Percentiles rank a stretch among this genome's conserved stretches.
phyloP scores from a whole-genome alignment of 2,888 invertebrate genomes.

The Drosophila crucigera region DNA sequence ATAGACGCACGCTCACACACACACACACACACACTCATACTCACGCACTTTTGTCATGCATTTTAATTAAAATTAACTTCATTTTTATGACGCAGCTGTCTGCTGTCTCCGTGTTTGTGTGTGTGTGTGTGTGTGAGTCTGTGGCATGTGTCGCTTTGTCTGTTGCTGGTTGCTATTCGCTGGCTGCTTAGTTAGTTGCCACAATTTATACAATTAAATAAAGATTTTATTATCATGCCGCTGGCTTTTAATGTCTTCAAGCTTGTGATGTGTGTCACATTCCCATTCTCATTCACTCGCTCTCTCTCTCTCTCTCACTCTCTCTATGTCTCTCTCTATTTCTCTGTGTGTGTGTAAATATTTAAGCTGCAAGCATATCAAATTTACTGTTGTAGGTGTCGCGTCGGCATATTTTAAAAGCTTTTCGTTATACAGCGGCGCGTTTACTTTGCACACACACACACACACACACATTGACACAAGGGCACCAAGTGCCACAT shows the following conservation, averaged over 20 bases:
- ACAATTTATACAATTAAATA: slow-evolving; percentile 81
- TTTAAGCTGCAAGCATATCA: slow-evolving; percentile 79
- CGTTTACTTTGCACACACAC: slow-evolving; percentile 71
- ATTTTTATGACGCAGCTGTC: slow-evolving; percentile 71
- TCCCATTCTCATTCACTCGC: slow-evolving; percentile 9
- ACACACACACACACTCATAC: slow-evolving; percentile 10
- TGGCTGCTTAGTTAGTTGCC: slow-evolving; percentile 61
- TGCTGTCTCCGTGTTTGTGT: slow-evolving; percentile 13
- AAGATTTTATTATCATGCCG: slow-evolving; percentile 78
- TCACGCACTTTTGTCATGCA: slow-evolving; percentile 73
- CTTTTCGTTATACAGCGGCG: slow-evolving; percentile 73
- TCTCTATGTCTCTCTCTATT: slow-evolving; percentile 3
- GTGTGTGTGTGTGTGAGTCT: slow-evolving; percentile 10
- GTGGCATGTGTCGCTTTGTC: slow-evolving; percentile 56
- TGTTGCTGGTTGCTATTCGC: slow-evolving; percentile 31
- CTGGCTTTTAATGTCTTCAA: slow-evolving; percentile 62
- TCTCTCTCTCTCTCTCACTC: slow-evolving; percentile 7
- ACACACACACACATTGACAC: slow-evolving; percentile 12
- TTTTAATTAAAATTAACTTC: slow-evolving; percentile 81
- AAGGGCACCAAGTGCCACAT: slow-evolving; percentile 17
- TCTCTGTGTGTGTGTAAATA: slow-evolving; percentile 71
- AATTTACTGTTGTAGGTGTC: slow-evolving; percentile 79
- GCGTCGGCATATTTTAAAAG: slow-evolving; percentile 84
- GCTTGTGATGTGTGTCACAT: slow-evolving; percentile 31
- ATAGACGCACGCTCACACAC: slow-evolving; percentile 1